Conservation (phyloP, 2,888 invertebrate genomes). For the Napeogenes sylphis region DNA sequence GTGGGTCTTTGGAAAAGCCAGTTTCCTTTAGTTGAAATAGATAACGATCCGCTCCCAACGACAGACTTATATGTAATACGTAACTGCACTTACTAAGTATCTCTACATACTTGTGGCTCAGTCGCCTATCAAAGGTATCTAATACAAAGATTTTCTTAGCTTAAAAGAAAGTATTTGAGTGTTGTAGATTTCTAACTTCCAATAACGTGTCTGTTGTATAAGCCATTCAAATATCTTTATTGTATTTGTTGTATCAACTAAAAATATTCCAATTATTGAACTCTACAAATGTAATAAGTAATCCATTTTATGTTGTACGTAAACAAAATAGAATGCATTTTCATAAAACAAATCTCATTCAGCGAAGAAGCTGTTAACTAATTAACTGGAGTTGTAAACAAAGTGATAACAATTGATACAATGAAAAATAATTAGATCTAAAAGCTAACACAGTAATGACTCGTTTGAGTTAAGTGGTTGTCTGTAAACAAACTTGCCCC, state of each 20-base stretch:
- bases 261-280: too few relatives aligned
- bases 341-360: too few relatives aligned
- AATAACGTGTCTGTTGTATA: too few relatives aligned
- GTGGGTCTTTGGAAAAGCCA: constrained; percentile 74
- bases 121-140: constrained; percentile 62
- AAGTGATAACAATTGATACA: background rate
- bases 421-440: constrained; percentile 22
- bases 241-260: too few relatives aligned
- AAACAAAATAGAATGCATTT: too few relatives aligned
- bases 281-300: too few relatives aligned
- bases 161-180: constrained; percentile 46
- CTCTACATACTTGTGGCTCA: constrained; percentile 58
- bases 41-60: constrained; percentile 76
- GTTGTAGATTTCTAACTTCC: constrained; percentile 7
- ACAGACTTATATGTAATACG: constrained; percentile 61
- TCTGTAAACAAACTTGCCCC: constrained; percentile 31
- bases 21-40: constrained; percentile 77
- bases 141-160: constrained; percentile 55
- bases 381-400: too few relatives aligned
- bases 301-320: too few relatives aligned
- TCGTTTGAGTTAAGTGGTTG: constrained; percentile 28
- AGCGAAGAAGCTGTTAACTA: too few relatives aligned
- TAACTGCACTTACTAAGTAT: constrained; percentile 69
- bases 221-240: constrained; percentile 13
- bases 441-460: constrained; percentile 24